phyloP scores from a whole-genome alignment of 2,113 vertebrate genomes.

The Thunnus thynnus region DNA sequence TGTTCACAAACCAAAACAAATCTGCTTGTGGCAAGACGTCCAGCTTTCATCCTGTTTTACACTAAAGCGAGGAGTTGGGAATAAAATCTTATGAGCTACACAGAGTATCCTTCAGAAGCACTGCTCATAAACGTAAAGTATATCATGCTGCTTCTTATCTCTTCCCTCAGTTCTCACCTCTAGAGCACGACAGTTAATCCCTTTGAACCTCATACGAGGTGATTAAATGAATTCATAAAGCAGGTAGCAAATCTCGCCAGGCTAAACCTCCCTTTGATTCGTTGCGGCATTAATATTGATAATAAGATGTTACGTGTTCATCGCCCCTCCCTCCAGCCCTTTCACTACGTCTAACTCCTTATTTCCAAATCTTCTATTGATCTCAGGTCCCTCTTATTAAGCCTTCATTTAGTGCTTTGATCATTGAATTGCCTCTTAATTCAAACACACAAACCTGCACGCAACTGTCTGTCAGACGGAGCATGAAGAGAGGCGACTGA shows the following conservation, averaged over 20 bases:
- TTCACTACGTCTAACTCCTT: constrained; percentile 21
- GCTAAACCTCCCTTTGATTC: constrained; percentile 50
- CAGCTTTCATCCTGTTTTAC: constrained; percentile 31
- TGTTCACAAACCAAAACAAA: constrained; percentile 49
- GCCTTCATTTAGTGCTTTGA: constrained; percentile 63
- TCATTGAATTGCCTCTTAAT: constrained; percentile 45
- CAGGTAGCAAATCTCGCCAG: constrained; percentile 11
- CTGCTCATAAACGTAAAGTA: neutral
- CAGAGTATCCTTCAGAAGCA: neutral
- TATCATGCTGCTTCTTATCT: constrained; percentile 25
- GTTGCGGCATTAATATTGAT: constrained; percentile 35
- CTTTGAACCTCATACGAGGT: constrained; percentile 46
- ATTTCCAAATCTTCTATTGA: constrained; percentile 43
- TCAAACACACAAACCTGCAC: constrained; percentile 51
- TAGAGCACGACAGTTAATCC: constrained; percentile 14
- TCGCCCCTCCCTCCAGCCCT: constrained; percentile 40
- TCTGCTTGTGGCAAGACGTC: constrained; percentile 38
- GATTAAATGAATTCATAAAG: constrained; percentile 45
- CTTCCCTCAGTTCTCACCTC: neutral
- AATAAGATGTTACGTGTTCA: constrained; percentile 35
- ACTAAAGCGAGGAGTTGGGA: constrained; percentile 8
- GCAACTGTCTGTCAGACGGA: constrained; percentile 37
- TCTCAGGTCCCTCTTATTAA: constrained; percentile 62
- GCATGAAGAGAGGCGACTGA: constrained; percentile 19
- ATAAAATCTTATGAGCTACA: constrained; percentile 17